Conservation (phyloP, 2,797 vertebrate genomes). For the Simalia tracyae region DNA sequence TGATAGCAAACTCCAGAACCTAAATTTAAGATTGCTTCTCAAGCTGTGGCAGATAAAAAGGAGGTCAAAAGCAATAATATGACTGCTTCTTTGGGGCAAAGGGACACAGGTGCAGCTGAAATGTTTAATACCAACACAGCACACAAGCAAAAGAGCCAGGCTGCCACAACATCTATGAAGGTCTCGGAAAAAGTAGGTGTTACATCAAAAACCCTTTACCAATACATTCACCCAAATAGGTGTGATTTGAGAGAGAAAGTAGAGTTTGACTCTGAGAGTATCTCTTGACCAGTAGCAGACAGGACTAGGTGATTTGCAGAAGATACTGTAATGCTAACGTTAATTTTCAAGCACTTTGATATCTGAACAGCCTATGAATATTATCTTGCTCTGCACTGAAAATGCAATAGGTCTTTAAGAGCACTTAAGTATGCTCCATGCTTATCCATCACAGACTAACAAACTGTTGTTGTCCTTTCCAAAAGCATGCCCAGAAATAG, state of each 20-base stretch:
- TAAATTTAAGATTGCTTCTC: constrained; percentile 40
- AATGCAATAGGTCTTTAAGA: background rate
- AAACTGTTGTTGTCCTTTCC: background rate
- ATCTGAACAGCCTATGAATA: background rate
- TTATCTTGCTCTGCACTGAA: background rate
- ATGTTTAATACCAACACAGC: background rate
- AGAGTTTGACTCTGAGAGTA: constrained; percentile 38
- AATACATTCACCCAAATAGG: constrained; percentile 34
- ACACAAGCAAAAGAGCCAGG: constrained; percentile 45
- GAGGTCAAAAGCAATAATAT: constrained; percentile 62
- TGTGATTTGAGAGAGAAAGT: constrained; percentile 48
- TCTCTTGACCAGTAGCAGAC: constrained; percentile 33
- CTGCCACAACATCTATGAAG: constrained; percentile 67
- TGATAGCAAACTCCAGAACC: constrained; percentile 47
- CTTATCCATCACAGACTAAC: background rate
- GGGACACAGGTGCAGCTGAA: background rate
- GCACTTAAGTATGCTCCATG: background rate
- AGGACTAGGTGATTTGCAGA: constrained; percentile 43
- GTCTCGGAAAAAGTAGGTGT: constrained; percentile 55
- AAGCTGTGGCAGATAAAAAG: constrained; percentile 47
- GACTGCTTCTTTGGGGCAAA: constrained; percentile 27
- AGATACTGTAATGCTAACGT: too few relatives aligned
- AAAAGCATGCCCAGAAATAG: background rate
- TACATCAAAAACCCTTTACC: constrained; percentile 21
- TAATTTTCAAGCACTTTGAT: constrained; percentile 7